Percentiles rank a stretch among this genome's conserved stretches.
phyloP scores from a whole-genome alignment of 2,113 vertebrate species.

The Chionomys nivalis region DNA sequence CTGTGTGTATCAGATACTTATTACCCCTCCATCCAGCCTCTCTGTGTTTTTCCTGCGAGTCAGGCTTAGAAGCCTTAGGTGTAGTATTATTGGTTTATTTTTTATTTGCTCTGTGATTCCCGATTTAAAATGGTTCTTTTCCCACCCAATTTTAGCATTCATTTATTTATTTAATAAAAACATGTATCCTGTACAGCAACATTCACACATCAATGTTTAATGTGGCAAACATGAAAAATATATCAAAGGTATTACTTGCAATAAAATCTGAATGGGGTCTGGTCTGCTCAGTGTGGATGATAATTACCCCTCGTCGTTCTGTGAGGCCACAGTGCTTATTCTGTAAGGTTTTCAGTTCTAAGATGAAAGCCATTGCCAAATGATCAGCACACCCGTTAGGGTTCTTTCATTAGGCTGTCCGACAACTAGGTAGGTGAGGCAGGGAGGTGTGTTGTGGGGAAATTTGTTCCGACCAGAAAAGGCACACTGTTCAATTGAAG shows the following conservation, averaged over 20 bases:
- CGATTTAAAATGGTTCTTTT: constrained; percentile 59
- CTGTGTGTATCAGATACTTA: not conserved
- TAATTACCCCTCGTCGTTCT: constrained; percentile 46
- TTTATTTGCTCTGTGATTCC: constrained; percentile 45
- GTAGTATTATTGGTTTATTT: constrained; percentile 58
- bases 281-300: constrained; percentile 37
- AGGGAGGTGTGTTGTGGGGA: not conserved
- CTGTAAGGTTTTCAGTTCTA: constrained; percentile 60
- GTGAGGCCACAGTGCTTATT: constrained; percentile 53
- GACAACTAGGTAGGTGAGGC: not conserved
- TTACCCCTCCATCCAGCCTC: not conserved
- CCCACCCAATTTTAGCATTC: not conserved
- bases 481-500: not conserved
- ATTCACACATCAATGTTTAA: constrained; percentile 73
- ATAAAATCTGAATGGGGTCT: constrained; percentile 58
- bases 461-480: constrained; percentile 59
- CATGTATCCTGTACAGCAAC: constrained; percentile 25
- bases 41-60: constrained; percentile 16
- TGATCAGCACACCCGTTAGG: constrained; percentile 51
- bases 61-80: constrained; percentile 31
- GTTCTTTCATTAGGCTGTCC: constrained; percentile 61
- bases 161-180: constrained; percentile 76
- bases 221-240: constrained; percentile 70
- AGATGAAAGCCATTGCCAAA: constrained; percentile 69
- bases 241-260: constrained; percentile 72